These are phyloP conservation scores for Mesocricetus auratus DNA, from an alignment of 2,113 vertebrate species.

Conservation along the genomic window DNA sequence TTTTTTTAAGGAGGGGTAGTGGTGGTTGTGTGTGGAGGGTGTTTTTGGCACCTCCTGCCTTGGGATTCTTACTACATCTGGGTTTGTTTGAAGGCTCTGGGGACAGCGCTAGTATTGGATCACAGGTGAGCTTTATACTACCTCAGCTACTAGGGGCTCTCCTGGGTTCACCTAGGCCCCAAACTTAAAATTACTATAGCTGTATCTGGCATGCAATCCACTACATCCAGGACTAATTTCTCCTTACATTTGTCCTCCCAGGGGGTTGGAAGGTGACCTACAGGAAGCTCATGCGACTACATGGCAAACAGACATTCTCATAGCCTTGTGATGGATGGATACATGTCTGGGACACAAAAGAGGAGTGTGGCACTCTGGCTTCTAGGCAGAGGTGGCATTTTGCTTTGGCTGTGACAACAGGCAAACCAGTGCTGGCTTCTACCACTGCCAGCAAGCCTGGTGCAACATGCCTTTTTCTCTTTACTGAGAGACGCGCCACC, in stretches of 20 bases:
- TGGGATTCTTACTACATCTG: constrained; percentile 48
- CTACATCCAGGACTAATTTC: not conserved
- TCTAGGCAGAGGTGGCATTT: constrained; percentile 84
- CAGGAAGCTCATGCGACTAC: not conserved
- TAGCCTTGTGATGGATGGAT: not conserved
- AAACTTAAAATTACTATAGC: not conserved
- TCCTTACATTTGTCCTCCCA: not conserved
- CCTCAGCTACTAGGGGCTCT: not conserved
- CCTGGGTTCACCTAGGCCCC: not conserved
- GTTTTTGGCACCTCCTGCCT: constrained; percentile 72
- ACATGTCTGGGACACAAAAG: constrained; percentile 68
- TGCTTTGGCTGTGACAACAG: constrained; percentile 84
- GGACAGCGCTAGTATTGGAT: not conserved
- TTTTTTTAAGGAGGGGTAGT: constrained; percentile 15
- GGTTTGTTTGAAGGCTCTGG: not conserved
- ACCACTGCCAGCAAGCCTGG: constrained; percentile 81
- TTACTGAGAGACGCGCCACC: constrained; percentile 81
- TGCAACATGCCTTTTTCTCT: constrained; percentile 80
- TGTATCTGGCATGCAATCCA: not conserved
- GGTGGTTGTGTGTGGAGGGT: not conserved
- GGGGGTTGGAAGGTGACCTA: constrained; percentile 29
- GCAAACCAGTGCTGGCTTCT: constrained; percentile 78
- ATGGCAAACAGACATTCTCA: not conserved
- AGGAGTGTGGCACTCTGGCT: constrained; percentile 77
- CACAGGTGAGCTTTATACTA: not conserved